phyloP scores from a whole-genome alignment of 2,888 invertebrate species.

The Sphecodes monilicornis region DNA sequence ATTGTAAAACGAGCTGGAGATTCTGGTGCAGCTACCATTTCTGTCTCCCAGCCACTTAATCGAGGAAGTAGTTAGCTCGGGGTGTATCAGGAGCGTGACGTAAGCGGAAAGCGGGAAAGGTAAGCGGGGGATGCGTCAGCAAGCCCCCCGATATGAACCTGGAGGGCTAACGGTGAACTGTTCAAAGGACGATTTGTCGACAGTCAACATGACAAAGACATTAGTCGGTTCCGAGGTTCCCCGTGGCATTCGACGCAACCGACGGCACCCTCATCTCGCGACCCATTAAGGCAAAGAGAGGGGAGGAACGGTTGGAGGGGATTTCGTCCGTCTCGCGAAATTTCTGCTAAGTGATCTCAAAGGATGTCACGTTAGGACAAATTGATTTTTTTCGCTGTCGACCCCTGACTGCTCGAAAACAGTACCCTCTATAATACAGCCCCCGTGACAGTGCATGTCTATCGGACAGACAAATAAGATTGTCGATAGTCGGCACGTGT shows the following conservation, averaged over 20 bases:
- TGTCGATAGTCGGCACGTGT: slow-evolving; percentile 28
- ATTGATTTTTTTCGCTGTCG: slow-evolving; percentile 77
- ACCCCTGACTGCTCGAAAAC: slow-evolving; percentile 3
- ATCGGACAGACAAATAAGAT: slow-evolving; percentile 43
- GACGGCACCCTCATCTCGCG: slow-evolving; percentile 63
- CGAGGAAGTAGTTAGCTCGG: slow-evolving; percentile 43
- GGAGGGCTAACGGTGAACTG: slow-evolving; percentile 49
- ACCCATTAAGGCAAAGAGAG: slow-evolving; percentile 71
- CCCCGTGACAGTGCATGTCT: not conserved
- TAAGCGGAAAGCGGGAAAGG: slow-evolving; percentile 30
- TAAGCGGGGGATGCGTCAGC: slow-evolving; percentile 28
- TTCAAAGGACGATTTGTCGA: slow-evolving; percentile 82
- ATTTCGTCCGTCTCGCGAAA: slow-evolving; percentile 72
- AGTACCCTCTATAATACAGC: not conserved
- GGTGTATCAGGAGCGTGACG: slow-evolving; percentile 41
- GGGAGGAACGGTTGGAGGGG: slow-evolving; percentile 23
- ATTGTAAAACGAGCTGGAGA: not conserved
- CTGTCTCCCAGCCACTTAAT: not conserved
- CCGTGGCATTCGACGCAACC: slow-evolving; percentile 22
- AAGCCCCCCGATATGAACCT: slow-evolving; percentile 34
- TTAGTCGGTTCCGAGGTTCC: slow-evolving; percentile 71
- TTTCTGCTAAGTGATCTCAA: slow-evolving; percentile 79
- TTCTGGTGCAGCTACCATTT: not conserved
- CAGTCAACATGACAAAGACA: slow-evolving; percentile 84
- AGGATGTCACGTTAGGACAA: slow-evolving; percentile 79